A percentile compares a stretch with the other conserved stretches of the same genome.
Conservation (phyloP, 2,888 invertebrate species). For the Theretra japonica region DNA sequence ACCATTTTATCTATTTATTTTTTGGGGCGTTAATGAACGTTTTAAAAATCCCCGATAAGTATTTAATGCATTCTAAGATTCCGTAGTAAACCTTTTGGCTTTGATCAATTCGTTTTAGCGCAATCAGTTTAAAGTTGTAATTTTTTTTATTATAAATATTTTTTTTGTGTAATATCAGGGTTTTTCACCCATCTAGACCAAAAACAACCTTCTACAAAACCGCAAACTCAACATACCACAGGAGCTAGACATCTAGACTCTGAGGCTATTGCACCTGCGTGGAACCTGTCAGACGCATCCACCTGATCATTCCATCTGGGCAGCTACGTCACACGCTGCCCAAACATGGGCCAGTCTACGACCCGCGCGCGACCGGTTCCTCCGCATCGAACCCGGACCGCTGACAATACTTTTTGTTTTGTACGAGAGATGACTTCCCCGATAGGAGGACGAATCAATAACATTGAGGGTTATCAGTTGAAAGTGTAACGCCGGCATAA, state of each 20-base stretch:
- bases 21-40: too few relatives aligned
- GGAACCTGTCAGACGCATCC: not conserved
- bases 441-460: not conserved
- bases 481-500: not conserved
- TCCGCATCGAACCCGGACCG: not conserved
- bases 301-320: not conserved
- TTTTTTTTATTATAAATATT: too few relatives aligned
- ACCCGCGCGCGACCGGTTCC: not conserved
- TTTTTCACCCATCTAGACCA: too few relatives aligned
- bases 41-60: too few relatives aligned
- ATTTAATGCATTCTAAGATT: too few relatives aligned
- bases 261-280: not conserved
- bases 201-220: too few relatives aligned
- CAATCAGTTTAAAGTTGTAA: too few relatives aligned
- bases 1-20: too few relatives aligned
- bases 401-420: constrained; percentile 1
- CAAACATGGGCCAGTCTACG: not conserved
- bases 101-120: too few relatives aligned
- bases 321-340: not conserved
- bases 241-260: not conserved
- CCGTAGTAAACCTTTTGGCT: too few relatives aligned
- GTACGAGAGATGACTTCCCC: not conserved
- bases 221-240: not conserved
- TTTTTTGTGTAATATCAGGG: too few relatives aligned
- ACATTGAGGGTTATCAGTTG: not conserved